phyloP scores from a whole-genome alignment of 2,888 invertebrate genomes.

The Poecilobothrus nobilitatus region DNA sequence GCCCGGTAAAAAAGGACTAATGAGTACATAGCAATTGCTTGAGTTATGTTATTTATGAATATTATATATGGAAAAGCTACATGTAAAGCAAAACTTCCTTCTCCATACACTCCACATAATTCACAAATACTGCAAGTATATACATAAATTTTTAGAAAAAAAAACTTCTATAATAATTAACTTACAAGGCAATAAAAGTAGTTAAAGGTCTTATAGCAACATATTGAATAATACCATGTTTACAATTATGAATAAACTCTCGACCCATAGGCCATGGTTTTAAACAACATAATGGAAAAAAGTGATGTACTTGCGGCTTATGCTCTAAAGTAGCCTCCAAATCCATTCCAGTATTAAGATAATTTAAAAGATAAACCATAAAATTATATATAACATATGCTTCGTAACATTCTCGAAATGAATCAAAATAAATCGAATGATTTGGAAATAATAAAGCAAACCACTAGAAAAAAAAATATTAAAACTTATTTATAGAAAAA shows the following conservation, averaged over 20 bases:
- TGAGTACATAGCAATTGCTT: slow-evolving; percentile 94
- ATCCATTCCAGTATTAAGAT: slow-evolving; percentile 78
- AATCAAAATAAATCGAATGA: slow-evolving; percentile 86
- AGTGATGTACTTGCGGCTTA: slow-evolving; percentile 75
- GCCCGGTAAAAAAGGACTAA: slow-evolving; percentile 88
- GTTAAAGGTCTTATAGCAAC: slow-evolving; percentile 85
- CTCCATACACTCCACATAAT: slow-evolving; percentile 75
- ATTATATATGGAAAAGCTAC: slow-evolving; percentile 87
- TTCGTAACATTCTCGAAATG: slow-evolving; percentile 90
- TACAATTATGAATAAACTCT: slow-evolving; percentile 88
- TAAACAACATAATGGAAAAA: slow-evolving; percentile 85
- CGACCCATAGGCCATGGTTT: slow-evolving; percentile 91
- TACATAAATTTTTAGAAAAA: neutral
- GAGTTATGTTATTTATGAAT: slow-evolving; percentile 82
- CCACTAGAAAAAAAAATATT: slow-evolving; percentile 33
- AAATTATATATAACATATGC: slow-evolving; percentile 98
- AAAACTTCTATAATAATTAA: slow-evolving; percentile 24
- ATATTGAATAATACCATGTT: slow-evolving; percentile 93
- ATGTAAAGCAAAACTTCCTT: slow-evolving; percentile 78
- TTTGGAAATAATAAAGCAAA: slow-evolving; percentile 73
- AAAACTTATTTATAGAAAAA: neutral
- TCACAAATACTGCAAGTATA: slow-evolving; percentile 65
- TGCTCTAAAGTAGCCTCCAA: slow-evolving; percentile 70
- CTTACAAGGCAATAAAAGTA: slow-evolving; percentile 82
- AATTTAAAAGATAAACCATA: slow-evolving; percentile 88